Evolutionary conservation across 2,797 vertebrate species (phyloP).

Genomic region (Pangasius sanitwongsei): DNA sequence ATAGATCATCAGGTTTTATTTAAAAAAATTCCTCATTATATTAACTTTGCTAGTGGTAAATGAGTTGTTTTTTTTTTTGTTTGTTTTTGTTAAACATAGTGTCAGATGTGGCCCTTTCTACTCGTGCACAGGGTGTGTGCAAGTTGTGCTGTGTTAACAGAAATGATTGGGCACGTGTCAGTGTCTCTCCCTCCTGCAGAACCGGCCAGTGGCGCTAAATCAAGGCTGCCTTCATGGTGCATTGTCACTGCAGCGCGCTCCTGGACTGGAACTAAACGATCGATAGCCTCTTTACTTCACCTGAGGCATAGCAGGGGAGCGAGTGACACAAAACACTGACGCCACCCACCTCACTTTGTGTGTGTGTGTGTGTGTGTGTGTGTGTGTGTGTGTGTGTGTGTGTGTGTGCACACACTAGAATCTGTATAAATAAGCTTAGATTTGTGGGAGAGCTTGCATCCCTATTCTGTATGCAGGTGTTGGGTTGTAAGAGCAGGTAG

Average conservation of each 20-base stretch:
- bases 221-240: slow-evolving; percentile 50
- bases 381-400: neutral
- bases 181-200: slow-evolving; percentile 29
- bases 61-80: neutral
- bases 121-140: neutral
- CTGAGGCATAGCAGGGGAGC: slow-evolving; percentile 40
- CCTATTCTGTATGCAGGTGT: slow-evolving; percentile 19
- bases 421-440: slow-evolving; percentile 30
- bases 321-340: slow-evolving; percentile 43
- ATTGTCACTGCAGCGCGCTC: slow-evolving; percentile 50
- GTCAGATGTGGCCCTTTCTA: slow-evolving; percentile 9
- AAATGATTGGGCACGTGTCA: slow-evolving; percentile 43
- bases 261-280: slow-evolving; percentile 57
- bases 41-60: neutral
- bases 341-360: slow-evolving; percentile 26
- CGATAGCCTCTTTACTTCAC: slow-evolving; percentile 57
- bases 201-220: slow-evolving; percentile 48
- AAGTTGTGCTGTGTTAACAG: slow-evolving; percentile 46
- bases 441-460: neutral
- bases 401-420: neutral
- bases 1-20: neutral
- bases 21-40: neutral
- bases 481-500: neutral
- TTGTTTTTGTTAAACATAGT: neutral
- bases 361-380: neutral